Evolutionary conservation across 2,888 invertebrate genomes (phyloP), one percentile per base, ranked within the genome.

Genomic region (Trichacis sp.): DNA sequence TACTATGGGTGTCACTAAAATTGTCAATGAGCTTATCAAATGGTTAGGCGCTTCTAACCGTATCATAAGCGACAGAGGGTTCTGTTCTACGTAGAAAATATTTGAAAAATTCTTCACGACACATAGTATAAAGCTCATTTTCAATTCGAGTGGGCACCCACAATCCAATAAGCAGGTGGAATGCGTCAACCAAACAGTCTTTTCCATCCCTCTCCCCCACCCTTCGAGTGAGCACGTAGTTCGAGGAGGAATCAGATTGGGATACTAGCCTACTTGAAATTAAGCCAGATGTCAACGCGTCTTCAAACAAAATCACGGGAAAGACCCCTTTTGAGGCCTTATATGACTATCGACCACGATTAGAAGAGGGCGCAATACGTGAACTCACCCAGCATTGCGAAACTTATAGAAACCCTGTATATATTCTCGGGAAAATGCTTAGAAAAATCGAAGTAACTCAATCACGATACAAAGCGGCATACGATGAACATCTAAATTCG

Each of bases 101-200:
- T 55, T 55, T 12, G 2, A 12, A 1, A 18, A 48, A 40, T 48
- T 47, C 24, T 55, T 47, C 8, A 9, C 8, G 12, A 38, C 9
- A n/a, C 40, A 48, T n/a, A 42, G 48, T 2, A 48, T 40, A 1
- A 17, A 33, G 11, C 14, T 48, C n/a, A 48, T 20, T 24, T 15
- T 56, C 0, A 56, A 56, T 9, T 56, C 48, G 9, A 56, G 56
- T 14, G n/a, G 42, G 8, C 42, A 56, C 45, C 56, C 40, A 1
- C 49, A 48, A 17, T 48, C 49, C 11, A 56, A 48, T 18, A 40
- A 48, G 1, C 42, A 33, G 18, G 64, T 68, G 0, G 71, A 73
- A 47, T 38, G 70, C 2, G 15, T 69, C 4, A 70, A 71, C 36
- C 53, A 52, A 1, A 69, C 65, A 0, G 9, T 71, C 6, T 17